Evolutionary conservation across 2,888 invertebrate genomes (phyloP), one percentile per base, ranked within the genome.

Genomic region (Andrena marginata): DNA sequence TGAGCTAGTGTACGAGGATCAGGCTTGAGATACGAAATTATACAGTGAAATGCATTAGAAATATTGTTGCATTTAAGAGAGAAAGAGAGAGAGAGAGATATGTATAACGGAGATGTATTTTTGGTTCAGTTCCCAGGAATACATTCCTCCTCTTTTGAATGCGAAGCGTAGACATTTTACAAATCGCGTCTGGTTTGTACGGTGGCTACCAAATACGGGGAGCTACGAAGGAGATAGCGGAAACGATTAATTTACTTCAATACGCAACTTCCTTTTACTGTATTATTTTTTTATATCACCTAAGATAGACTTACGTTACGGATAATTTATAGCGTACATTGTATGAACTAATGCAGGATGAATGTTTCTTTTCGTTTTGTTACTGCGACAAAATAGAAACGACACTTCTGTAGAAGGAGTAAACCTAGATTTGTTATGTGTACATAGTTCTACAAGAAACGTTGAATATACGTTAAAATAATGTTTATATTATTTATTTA

Each of bases 401-500:
- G 35, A 8, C 16, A 48, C 51, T 42, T 59, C 59, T 72, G 48
- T 42, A 71, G 26, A 31, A 68, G 62, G 63, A 83, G n/a, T 54
- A 80, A 42, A 77, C 31, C 51, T 82, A 68, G 35, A 77, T 70
- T 69, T 80, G 82, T 84, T 85, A 77, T 79, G 56, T 85, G 71
- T 79, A 86, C 29, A 86, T 82, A 82, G 70, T 68, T 80, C 75
- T 77, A 74, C 59, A 72, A 51, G 54, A 26, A 72, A 77, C 77
- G 72, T 81, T 82, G 69, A 85, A 83, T 78, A 85, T 81, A 72
- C 78, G 68, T 84, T 84, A 74, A 84, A 83, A 62, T 84, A 82
- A 87, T 88, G 84, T 84, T 85, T 81, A 80, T 82, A 86, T 72
- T 87, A 88, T 88, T 88, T 88, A 88, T 88, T 88, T 86, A 85